These are phyloP conservation scores for Anticlea derivata DNA, from an alignment of 2,888 invertebrate species.

Conservation along the genomic window DNA sequence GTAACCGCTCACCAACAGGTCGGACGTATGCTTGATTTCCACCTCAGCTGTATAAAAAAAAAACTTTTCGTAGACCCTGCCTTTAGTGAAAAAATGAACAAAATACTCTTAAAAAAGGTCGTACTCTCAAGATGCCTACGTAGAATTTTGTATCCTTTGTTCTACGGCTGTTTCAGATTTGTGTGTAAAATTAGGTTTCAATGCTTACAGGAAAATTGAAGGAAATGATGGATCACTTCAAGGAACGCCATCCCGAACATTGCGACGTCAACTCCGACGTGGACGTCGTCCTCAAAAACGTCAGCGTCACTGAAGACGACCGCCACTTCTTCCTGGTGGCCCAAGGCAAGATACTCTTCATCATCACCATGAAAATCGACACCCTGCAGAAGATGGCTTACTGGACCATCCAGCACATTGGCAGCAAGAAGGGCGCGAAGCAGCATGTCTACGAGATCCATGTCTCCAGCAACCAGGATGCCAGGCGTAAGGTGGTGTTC, in stretches of 20 bases:
- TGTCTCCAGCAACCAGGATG: constrained; percentile 60
- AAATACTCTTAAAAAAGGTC: no score
- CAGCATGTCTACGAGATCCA: constrained; percentile 71
- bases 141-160: no score
- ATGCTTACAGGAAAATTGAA: constrained; percentile 57
- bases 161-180: no score
- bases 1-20: no score
- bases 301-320: constrained; percentile 54
- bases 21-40: no score
- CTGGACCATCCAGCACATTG: constrained; percentile 70
- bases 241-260: constrained; percentile 60
- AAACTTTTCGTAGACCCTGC: no score
- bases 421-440: constrained; percentile 60
- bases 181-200: neutral
- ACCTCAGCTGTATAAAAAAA: no score
- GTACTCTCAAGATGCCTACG: no score
- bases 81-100: no score
- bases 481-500: constrained; percentile 59
- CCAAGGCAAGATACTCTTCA: constrained; percentile 63
- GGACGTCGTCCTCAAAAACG: constrained; percentile 55
- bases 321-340: constrained; percentile 59
- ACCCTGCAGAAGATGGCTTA: constrained; percentile 66
- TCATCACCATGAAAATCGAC: constrained; percentile 67
- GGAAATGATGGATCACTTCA: constrained; percentile 68
- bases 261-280: constrained; percentile 56